phyloP scores from a whole-genome alignment of 1,140 invertebrate species.

The Drosophila malerkotliana region DNA sequence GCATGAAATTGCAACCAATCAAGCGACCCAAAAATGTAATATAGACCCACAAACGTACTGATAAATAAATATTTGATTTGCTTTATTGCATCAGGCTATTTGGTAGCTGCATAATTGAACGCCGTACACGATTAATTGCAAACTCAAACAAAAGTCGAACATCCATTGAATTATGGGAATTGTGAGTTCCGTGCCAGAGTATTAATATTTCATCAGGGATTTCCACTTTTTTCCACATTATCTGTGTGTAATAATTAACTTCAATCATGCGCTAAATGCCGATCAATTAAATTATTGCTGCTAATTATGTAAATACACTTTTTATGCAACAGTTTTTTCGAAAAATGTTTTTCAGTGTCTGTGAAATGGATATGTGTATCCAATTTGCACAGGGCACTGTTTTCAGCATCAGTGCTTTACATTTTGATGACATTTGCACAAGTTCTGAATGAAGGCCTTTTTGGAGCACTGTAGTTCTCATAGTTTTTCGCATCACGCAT shows the following conservation, averaged over 20 bases:
- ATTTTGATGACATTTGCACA: slow-evolving; percentile 42
- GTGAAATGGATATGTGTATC: not conserved
- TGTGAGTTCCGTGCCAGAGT: not conserved
- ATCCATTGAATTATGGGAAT: slow-evolving; percentile 36
- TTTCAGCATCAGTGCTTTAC: slow-evolving; percentile 21
- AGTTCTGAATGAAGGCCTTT: slow-evolving; percentile 22
- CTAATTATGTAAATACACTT: slow-evolving; percentile 41
- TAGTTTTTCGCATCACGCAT: slow-evolving; percentile 32
- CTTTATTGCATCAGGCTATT: slow-evolving; percentile 62
- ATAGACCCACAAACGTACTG: slow-evolving; percentile 8
- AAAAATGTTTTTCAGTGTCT: too few species aligned
- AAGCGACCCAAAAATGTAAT: slow-evolving; percentile 29
- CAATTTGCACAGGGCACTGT: slow-evolving; percentile 21
- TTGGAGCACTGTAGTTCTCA: slow-evolving; percentile 21
- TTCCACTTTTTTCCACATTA: slow-evolving; percentile 19
- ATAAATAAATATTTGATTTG: slow-evolving; percentile 67
- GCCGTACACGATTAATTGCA: slow-evolving; percentile 30
- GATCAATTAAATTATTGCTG: slow-evolving; percentile 42
- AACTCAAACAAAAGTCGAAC: slow-evolving; percentile 33
- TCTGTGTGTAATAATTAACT: slow-evolving; percentile 23
- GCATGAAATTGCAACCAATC: slow-evolving; percentile 19
- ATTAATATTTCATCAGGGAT: slow-evolving; percentile 3
- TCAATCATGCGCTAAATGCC: slow-evolving; percentile 38
- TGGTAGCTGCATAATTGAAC: slow-evolving; percentile 58
- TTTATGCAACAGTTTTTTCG: not conserved